These are phyloP conservation scores for Laticauda laticaudata DNA, from an alignment of 2,113 vertebrate species.

Conservation along the genomic window DNA sequence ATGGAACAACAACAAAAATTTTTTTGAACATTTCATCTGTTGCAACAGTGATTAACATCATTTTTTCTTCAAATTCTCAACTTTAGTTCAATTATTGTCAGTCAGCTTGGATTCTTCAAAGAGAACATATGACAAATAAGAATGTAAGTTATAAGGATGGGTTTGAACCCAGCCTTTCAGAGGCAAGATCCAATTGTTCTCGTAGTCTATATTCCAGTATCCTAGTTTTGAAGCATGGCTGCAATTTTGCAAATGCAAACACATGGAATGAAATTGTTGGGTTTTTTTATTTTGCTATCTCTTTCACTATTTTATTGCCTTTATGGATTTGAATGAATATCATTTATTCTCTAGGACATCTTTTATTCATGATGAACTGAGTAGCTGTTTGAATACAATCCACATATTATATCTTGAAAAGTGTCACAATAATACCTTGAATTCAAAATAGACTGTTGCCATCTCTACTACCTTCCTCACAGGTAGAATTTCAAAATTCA, in stretches of 20 bases:
- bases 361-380: conserved; percentile 45
- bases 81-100: background rate
- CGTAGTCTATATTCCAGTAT: background rate
- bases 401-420: conserved; percentile 3
- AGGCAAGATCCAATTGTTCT: background rate
- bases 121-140: background rate
- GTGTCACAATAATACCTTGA: conserved; percentile 9
- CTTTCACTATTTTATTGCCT: conserved; percentile 19
- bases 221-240: background rate
- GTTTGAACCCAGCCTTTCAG: background rate
- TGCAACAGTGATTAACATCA: background rate
- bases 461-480: background rate
- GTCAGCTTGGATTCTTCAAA: background rate
- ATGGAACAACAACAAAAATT: background rate
- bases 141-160: background rate
- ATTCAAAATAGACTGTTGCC: conserved; percentile 2
- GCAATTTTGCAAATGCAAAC: conserved; percentile 8
- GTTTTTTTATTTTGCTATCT: background rate
- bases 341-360: conserved; percentile 37
- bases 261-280: background rate
- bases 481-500: conserved; percentile 9
- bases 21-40: background rate
- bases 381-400: conserved; percentile 35
- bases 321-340: conserved; percentile 26
- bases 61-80: background rate